A percentile compares a stretch with the other conserved stretches of the same genome.
These are phyloP conservation scores for Zaprionus inermis DNA, from an alignment of 1,140 invertebrate species.

Conservation along the genomic window DNA sequence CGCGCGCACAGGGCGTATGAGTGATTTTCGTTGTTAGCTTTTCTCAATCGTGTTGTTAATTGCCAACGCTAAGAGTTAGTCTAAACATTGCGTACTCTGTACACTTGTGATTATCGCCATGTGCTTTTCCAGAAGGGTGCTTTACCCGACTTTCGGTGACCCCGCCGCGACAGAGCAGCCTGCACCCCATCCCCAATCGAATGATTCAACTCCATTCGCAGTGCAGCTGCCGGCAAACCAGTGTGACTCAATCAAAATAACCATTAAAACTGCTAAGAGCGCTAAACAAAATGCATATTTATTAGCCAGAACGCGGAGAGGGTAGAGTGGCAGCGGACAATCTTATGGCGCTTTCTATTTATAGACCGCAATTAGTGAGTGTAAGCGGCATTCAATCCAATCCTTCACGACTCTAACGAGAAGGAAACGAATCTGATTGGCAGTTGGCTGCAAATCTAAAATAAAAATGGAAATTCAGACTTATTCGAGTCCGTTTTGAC, in stretches of 20 bases:
- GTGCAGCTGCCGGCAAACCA: conserved; percentile 19
- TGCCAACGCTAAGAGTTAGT: conserved; percentile 50
- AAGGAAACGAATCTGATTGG: conserved; percentile 28
- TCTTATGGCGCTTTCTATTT: conserved; percentile 46
- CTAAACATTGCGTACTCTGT: conserved; percentile 53
- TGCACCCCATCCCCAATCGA: not conserved
- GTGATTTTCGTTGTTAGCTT: conserved; percentile 73
- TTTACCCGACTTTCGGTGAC: conserved; percentile 40
- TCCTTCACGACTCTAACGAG: conserved; percentile 19
- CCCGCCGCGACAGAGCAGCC: conserved; percentile 1
- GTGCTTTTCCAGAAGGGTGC: conserved; percentile 50
- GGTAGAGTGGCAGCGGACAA: not conserved
- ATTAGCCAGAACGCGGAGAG: conserved; percentile 4
- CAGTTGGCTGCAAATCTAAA: conserved; percentile 16
- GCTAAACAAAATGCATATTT: conserved; percentile 60
- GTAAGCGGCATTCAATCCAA: not conserved
- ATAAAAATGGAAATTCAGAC: conserved; percentile 36
- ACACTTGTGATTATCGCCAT: conserved; percentile 52
- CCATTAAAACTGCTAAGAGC: conserved; percentile 58
- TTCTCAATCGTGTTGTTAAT: conserved; percentile 70
- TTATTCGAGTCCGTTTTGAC: conserved; percentile 39
- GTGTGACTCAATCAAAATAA: conserved; percentile 64
- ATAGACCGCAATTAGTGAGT: conserved; percentile 48
- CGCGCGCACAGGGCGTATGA: conserved; percentile 66
- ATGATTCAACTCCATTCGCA: conserved; percentile 53